Evolutionary conservation across 2,113 vertebrate species (phyloP).

Genomic region (Sclerurus mexicanus): DNA sequence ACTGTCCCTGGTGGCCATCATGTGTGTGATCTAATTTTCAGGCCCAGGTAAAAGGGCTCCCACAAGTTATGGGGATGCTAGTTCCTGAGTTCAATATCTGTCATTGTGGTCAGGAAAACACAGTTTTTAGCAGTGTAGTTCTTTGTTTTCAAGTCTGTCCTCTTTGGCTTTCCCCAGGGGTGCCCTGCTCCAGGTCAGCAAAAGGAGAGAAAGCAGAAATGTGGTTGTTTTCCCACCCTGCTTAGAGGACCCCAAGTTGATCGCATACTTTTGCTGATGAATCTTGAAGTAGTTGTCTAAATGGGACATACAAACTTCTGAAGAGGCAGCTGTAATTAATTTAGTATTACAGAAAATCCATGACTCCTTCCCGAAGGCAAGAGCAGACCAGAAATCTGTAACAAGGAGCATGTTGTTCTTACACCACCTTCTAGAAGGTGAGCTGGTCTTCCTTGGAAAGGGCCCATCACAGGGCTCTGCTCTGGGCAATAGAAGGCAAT

Average conservation of each 20-base stretch:
- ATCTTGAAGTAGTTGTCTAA: not conserved
- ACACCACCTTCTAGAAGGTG: not conserved
- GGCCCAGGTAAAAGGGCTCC: not conserved
- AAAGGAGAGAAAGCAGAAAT: not conserved
- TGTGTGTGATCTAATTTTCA: not conserved
- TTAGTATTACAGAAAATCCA: not conserved
- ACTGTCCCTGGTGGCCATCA: not conserved
- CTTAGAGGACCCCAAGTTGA: not conserved
- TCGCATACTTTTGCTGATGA: not conserved
- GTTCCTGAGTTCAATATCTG: not conserved
- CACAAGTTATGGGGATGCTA: not conserved
- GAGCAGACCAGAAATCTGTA: not conserved
- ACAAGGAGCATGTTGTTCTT: not conserved
- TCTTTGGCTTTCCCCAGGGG: not conserved
- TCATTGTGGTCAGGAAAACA: not conserved
- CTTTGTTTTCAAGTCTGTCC: not conserved
- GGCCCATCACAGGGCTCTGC: not conserved
- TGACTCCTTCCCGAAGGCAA: rapidly evolving
- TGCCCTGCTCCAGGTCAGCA: not conserved
- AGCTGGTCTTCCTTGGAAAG: not conserved
- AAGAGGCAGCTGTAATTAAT: not conserved
- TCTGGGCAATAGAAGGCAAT: not conserved
- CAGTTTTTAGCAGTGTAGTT: not conserved
- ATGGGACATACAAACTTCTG: not conserved
- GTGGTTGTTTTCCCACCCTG: not conserved